Conservation (phyloP, 2,888 invertebrate genomes). For the Tricholauxania praeusta region DNA sequence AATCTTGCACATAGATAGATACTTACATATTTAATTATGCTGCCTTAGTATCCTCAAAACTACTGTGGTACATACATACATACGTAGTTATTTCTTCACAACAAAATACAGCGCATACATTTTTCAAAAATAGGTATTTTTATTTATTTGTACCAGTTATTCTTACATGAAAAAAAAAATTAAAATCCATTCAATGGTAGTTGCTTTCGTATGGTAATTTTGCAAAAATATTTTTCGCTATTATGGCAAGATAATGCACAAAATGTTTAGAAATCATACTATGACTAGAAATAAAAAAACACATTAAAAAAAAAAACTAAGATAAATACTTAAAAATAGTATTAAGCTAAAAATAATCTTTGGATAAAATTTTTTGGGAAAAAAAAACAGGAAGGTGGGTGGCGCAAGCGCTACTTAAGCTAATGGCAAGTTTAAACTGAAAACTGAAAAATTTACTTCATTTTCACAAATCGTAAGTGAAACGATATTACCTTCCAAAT, state of each 20-base stretch:
- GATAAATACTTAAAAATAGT: slow-evolving; percentile 1
- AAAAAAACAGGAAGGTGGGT: background rate
- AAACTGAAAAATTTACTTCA: too few relatives aligned
- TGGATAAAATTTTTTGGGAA: slow-evolving; percentile 32
- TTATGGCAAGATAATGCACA: slow-evolving; percentile 27
- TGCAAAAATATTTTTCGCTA: background rate
- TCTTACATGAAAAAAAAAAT: too few relatives aligned
- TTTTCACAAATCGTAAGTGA: background rate
- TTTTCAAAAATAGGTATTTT: too few relatives aligned
- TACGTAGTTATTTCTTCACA: too few relatives aligned
- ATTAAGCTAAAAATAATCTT: slow-evolving; percentile 27
- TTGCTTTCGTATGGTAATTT: background rate
- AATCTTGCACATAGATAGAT: too few relatives aligned
- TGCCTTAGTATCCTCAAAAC: too few relatives aligned
- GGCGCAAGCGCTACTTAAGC: slow-evolving; percentile 5
- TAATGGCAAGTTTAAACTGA: slow-evolving; percentile 20
- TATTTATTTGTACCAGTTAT: too few relatives aligned
- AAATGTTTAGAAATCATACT: slow-evolving; percentile 8
- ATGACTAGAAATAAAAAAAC: background rate
- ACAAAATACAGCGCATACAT: too few relatives aligned
- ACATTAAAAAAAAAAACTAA: background rate
- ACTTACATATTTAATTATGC: too few relatives aligned
- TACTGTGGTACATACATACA: too few relatives aligned
- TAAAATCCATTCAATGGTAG: slow-evolving; percentile 15
- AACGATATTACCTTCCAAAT: background rate